Evolutionary conservation across 2,888 invertebrate species (phyloP).

Genomic region (Bombylius discolor): DNA sequence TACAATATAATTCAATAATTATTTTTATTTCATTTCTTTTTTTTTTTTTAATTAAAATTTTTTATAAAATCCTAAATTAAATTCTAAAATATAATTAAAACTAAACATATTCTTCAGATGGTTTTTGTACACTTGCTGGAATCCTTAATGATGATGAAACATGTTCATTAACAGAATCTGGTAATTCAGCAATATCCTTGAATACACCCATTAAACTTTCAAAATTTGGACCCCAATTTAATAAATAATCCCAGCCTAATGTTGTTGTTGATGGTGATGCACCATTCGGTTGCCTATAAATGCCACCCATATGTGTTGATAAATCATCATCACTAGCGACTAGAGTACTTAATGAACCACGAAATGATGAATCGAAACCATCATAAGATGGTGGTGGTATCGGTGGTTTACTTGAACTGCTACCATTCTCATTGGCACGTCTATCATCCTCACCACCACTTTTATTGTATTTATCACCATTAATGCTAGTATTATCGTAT

Average conservation of each 20-base stretch:
- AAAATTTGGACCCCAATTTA: constrained; percentile 95
- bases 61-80: background rate
- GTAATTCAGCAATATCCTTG: constrained; percentile 89
- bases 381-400: constrained; percentile 71
- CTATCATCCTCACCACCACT: constrained; percentile 49
- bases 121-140: constrained; percentile 66
- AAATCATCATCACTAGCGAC: constrained; percentile 89
- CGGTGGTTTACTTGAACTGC: constrained; percentile 45
- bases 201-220: constrained; percentile 91
- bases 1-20: background rate
- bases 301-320: constrained; percentile 63
- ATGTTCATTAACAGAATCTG: constrained; percentile 64
- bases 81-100: no score
- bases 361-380: constrained; percentile 86
- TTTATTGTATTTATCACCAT: constrained; percentile 60
- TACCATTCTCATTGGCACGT: constrained; percentile 42
- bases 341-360: constrained; percentile 84
- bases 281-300: constrained; percentile 67
- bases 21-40: background rate
- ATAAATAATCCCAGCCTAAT: constrained; percentile 84
- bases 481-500: constrained; percentile 80
- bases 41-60: no score
- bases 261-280: constrained; percentile 62
- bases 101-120: constrained; percentile 80
- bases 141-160: constrained; percentile 61